Conservation (phyloP, 2,888 invertebrate genomes). For the Amblyteles armatorius region DNA sequence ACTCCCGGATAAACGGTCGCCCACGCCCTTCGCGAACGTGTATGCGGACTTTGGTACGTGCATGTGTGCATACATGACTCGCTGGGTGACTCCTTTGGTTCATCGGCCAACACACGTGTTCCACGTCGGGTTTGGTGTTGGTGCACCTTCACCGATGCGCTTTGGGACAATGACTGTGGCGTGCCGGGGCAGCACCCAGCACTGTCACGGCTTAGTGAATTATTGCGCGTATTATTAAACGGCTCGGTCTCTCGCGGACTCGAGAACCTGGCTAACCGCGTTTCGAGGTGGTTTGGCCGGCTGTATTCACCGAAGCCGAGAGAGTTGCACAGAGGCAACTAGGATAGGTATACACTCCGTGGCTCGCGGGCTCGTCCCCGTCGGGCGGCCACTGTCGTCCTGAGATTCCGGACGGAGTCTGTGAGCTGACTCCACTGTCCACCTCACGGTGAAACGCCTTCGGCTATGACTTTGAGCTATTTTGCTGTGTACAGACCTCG, state of each 20-base stretch:
- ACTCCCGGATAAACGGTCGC: constrained; percentile 60
- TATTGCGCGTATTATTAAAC: constrained; percentile 79
- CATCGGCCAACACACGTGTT: not conserved
- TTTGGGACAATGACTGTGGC: constrained; percentile 75
- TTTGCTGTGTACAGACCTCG: constrained; percentile 21
- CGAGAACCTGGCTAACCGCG: constrained; percentile 56
- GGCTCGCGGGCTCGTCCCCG: constrained; percentile 40
- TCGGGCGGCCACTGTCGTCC: constrained; percentile 46
- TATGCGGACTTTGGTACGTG: not conserved
- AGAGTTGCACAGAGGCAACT: constrained; percentile 23
- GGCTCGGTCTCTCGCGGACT: constrained; percentile 54
- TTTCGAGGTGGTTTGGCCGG: constrained; percentile 55
- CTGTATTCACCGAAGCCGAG: constrained; percentile 12
- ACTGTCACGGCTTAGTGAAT: constrained; percentile 78
- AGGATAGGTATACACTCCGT: constrained; percentile 31
- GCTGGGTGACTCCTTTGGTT: constrained; percentile 15
- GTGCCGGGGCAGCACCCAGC: constrained; percentile 74
- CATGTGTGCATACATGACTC: constrained; percentile 11
- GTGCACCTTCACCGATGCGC: constrained; percentile 57
- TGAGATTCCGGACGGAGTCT: constrained; percentile 56
- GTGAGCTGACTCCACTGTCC: constrained; percentile 46
- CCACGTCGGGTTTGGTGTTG: not conserved
- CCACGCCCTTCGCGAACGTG: constrained; percentile 50
- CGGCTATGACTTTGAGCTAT: constrained; percentile 58
- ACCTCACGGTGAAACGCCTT: constrained; percentile 50